Conservation (phyloP, 2,113 vertebrate species). For the Grallaria varia region DNA sequence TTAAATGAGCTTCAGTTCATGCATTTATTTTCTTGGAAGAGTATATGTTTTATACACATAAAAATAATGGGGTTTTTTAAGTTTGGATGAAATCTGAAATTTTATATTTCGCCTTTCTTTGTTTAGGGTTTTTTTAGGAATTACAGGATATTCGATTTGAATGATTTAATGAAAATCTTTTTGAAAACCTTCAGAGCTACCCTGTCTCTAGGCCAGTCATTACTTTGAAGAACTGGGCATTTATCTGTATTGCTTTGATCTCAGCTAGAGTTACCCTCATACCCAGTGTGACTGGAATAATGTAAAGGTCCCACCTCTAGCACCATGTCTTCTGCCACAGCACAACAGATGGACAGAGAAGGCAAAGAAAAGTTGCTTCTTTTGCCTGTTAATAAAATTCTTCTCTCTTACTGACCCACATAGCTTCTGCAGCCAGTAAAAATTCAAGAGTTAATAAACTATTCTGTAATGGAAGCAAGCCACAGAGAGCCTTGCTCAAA, state of each 20-base stretch:
- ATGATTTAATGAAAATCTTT: not conserved
- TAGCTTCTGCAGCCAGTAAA: not conserved
- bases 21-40: not conserved
- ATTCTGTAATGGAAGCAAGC: not conserved
- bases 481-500: constrained; percentile 3
- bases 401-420: not conserved
- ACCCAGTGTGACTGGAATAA: not conserved
- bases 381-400: not conserved
- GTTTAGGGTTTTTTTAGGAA: not conserved
- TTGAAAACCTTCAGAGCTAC: not conserved
- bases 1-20: not conserved
- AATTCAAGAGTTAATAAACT: not conserved
- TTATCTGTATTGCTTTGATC: not conserved
- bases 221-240: not conserved
- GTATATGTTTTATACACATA: not conserved
- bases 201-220: not conserved
- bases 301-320: not conserved
- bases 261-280: not conserved
- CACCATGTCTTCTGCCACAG: not conserved
- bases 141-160: not conserved
- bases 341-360: not conserved
- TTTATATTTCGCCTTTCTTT: not conserved
- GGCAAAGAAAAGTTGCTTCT: not conserved
- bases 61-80: not conserved
- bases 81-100: not conserved